Conservation (phyloP, 1,140 invertebrate genomes). For the Lanistes nyassanus region DNA sequence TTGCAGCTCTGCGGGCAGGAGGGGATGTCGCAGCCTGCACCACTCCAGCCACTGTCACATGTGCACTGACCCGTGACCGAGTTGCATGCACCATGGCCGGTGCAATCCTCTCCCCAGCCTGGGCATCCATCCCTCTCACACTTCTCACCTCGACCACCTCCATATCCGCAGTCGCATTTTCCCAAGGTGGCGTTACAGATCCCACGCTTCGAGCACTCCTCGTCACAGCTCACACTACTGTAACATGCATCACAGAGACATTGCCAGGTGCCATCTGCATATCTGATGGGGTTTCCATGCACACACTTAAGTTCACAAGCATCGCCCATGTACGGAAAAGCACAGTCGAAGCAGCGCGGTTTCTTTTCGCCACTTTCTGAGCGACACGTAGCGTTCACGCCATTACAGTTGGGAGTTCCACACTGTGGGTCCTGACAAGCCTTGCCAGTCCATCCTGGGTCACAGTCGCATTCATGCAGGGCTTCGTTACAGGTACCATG, state of each 20-base stretch:
- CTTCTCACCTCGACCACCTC: conserved; percentile 31
- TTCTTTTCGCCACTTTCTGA: conserved; percentile 19
- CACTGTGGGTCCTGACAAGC: conserved; percentile 45
- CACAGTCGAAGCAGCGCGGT: conserved; percentile 43
- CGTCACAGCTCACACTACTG: conserved; percentile 39
- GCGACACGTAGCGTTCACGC: conserved; percentile 33
- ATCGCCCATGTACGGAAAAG: conserved; percentile 43
- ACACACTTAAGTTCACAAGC: conserved; percentile 40
- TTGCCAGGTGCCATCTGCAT: conserved; percentile 37
- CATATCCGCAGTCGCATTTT: conserved; percentile 28
- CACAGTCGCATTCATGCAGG: conserved; percentile 39
- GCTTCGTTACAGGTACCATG: conserved; percentile 49
- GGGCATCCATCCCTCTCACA: conserved; percentile 33
- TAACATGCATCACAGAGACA: conserved; percentile 45
- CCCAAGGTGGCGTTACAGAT: conserved; percentile 26
- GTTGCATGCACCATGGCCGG: conserved; percentile 31
- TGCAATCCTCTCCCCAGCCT: conserved; percentile 35
- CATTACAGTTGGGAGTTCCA: conserved; percentile 39
- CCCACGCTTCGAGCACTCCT: conserved; percentile 35
- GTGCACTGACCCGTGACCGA: conserved; percentile 36
- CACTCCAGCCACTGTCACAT: conserved; percentile 45
- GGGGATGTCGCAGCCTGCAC: conserved; percentile 39
- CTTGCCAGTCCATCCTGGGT: conserved; percentile 43
- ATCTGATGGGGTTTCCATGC: conserved; percentile 30
- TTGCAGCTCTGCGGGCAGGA: conserved; percentile 50